phyloP scores from a whole-genome alignment of 2,888 invertebrate genomes.

The Pterobdella sp. region DNA sequence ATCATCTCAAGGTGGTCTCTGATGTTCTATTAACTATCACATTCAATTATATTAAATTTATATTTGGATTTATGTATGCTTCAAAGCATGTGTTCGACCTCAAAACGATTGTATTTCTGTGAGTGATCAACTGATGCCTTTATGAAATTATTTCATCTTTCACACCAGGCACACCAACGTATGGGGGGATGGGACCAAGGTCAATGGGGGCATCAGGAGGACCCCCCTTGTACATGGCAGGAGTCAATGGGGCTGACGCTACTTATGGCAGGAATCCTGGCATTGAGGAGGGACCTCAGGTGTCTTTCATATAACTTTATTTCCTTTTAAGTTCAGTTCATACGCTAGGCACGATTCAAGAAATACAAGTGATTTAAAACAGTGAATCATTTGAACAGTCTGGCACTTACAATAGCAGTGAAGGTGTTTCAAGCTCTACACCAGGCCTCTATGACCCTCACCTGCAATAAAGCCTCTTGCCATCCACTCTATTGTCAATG shows the following conservation, averaged over 20 bases:
- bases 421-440: slow-evolving; percentile 37
- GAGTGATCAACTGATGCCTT: no score
- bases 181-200: slow-evolving; percentile 35
- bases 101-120: no score
- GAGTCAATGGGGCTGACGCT: slow-evolving; percentile 14
- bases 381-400: no score
- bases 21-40: no score
- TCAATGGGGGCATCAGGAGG: slow-evolving; percentile 34
- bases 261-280: slow-evolving; percentile 30
- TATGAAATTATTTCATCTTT: no score
- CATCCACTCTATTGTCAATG: neutral
- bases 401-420: slow-evolving; percentile 35
- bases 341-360: no score
- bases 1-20: slow-evolving; percentile 28
- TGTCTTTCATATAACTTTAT: slow-evolving; percentile 6
- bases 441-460: slow-evolving; percentile 39
- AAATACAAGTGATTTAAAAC: no score
- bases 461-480: slow-evolving; percentile 30
- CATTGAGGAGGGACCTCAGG: slow-evolving; percentile 33
- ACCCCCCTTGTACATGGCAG: slow-evolving; percentile 37
- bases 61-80: no score
- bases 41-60: no score
- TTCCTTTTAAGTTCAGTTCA: no score
- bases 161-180: slow-evolving; percentile 33
- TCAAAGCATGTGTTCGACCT: no score